These are phyloP conservation scores for Zaprionus inermis DNA, from an alignment of 1,140 invertebrate species.

Conservation along the genomic window DNA sequence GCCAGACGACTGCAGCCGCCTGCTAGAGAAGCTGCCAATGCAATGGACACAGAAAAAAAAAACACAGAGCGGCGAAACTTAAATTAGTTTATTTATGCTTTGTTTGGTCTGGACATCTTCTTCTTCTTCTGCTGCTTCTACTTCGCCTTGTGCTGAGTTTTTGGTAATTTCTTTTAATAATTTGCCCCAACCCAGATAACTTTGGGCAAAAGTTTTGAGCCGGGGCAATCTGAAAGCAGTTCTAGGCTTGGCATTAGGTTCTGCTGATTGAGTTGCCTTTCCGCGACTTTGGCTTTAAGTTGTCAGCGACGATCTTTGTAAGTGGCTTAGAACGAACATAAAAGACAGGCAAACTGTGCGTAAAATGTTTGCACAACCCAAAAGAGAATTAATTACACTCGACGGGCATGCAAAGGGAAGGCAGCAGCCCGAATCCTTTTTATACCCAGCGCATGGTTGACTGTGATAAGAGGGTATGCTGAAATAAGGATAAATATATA, in stretches of 20 bases:
- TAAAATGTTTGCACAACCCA: slow-evolving; percentile 74
- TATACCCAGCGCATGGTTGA: neutral
- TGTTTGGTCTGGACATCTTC: slow-evolving; percentile 60
- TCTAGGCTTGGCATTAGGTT: slow-evolving; percentile 54
- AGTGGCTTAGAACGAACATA: slow-evolving; percentile 73
- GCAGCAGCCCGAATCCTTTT: slow-evolving; percentile 42
- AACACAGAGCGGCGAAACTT: slow-evolving; percentile 52
- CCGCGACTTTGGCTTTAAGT: slow-evolving; percentile 62
- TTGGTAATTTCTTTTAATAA: slow-evolving; percentile 59
- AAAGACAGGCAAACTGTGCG: slow-evolving; percentile 79
- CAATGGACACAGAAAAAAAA: slow-evolving; percentile 34
- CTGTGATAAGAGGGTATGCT: neutral
- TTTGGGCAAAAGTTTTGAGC: slow-evolving; percentile 51
- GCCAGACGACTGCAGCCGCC: slow-evolving; percentile 31
- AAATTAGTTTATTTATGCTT: slow-evolving; percentile 81
- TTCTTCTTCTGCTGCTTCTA: neutral
- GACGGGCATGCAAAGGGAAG: slow-evolving; percentile 44
- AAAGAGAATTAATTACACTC: slow-evolving; percentile 80
- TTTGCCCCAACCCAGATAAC: slow-evolving; percentile 57
- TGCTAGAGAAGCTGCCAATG: slow-evolving; percentile 13
- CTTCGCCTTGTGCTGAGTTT: slow-evolving; percentile 8
- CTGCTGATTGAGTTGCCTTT: slow-evolving; percentile 72
- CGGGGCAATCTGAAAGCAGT: slow-evolving; percentile 5
- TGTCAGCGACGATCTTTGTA: slow-evolving; percentile 71
- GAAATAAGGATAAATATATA: neutral